Conservation (phyloP, 2,797 vertebrate species). For the Muscicapa comitata region DNA sequence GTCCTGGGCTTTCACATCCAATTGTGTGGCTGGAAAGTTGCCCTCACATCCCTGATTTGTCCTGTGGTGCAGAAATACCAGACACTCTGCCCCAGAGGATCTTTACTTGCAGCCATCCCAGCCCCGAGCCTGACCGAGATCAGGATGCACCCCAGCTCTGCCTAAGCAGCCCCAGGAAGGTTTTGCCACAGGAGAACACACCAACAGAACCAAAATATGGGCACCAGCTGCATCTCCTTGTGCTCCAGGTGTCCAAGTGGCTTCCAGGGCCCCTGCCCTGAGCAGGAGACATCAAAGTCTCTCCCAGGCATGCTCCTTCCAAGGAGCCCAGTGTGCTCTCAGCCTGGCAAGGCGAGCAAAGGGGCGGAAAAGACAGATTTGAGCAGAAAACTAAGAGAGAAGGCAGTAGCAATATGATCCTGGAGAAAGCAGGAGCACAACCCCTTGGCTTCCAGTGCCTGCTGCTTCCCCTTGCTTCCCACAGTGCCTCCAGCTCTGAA, state of each 20-base stretch:
- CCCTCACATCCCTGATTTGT: neutral
- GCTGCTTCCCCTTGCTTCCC: neutral
- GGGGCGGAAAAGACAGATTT: neutral
- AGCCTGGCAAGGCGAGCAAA: neutral
- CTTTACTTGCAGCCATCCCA: neutral
- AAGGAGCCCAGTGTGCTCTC: neutral
- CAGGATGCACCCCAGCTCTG: neutral
- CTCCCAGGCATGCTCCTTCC: neutral
- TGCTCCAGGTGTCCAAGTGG: neutral
- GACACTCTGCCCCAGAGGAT: neutral
- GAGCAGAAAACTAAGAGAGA: neutral
- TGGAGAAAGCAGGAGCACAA: neutral
- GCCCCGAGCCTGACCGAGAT: neutral
- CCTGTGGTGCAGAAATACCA: neutral
- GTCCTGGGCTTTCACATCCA: neutral
- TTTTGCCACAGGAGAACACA: neutral
- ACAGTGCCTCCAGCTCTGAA: neutral
- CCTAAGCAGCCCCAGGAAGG: fast-evolving
- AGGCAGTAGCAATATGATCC: neutral
- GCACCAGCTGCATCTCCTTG: neutral
- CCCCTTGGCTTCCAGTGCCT: neutral
- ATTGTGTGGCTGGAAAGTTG: neutral
- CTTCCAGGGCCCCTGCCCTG: neutral
- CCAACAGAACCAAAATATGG: neutral
- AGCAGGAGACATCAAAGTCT: neutral